Percentiles rank a stretch among this genome's conserved stretches.
Conservation (phyloP, 37 sponge, comb jelly and placozoan species). For the Spongilla lacustris region DNA sequence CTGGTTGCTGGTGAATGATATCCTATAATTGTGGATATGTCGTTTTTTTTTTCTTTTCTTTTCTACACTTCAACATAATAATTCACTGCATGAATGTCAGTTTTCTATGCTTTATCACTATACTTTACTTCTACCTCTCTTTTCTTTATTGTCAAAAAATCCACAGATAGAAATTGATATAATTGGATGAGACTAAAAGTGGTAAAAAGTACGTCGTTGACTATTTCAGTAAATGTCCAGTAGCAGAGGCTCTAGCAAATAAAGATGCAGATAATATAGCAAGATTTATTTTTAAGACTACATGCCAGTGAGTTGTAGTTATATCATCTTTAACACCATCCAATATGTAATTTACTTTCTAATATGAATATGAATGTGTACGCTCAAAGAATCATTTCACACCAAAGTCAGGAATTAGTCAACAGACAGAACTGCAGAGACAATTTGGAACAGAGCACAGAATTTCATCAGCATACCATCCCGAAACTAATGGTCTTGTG, state of each 20-base stretch:
- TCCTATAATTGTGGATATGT: no score
- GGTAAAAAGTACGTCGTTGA: constrained; percentile 34
- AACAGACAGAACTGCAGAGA: constrained; percentile 14
- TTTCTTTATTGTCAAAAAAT: background rate
- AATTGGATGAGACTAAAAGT: background rate
- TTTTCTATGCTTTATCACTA: no score
- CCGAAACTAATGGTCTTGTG: constrained; percentile 33
- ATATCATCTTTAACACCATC: background rate
- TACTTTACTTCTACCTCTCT: no score
- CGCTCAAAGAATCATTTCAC: background rate
- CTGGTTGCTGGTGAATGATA: no score
- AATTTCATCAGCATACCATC: constrained; percentile 34
- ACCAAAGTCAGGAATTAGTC: constrained; percentile 41
- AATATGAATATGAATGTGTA: constrained; percentile 7
- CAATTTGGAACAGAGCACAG: constrained; percentile 6
- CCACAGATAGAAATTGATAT: constrained; percentile 29
- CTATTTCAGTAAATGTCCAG: constrained; percentile 41
- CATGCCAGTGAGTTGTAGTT: constrained; percentile 13
- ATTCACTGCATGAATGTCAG: no score
- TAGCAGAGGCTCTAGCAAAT: constrained; percentile 19
- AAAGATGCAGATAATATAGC: constrained; percentile 24
- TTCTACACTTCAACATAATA: no score
- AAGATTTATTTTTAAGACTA: constrained; percentile 11
- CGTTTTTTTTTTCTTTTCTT: no score
- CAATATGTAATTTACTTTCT: background rate